Evolutionary conservation across 2,113 vertebrate species (phyloP), one percentile per base, ranked within the genome.

Genomic region (Gnathonemus longibarbis): DNA sequence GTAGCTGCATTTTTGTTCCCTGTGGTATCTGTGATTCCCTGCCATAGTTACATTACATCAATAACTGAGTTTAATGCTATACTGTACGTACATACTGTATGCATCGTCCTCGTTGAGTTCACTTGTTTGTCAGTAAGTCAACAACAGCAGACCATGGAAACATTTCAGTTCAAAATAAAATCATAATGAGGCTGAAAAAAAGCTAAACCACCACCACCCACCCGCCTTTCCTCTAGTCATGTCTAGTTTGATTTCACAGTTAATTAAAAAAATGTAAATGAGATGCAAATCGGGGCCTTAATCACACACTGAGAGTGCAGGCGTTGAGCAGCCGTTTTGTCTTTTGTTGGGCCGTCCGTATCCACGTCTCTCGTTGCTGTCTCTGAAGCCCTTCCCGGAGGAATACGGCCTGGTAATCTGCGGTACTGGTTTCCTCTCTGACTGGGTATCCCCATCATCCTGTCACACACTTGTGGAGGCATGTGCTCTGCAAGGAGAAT

Each of bases 221-320:
- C 58, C 49, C 56, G 58, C 45, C 27, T 70, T 42, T 74, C 50
- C n/a, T 35, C 46, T 87, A 39, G 45, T 15, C 74, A 45, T 74
- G 85, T 86, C 45, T 50, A 84, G 31, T 46, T 89, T 85, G 13
- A 90, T 77, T 83, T 84, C 39, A 31, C 85, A 77, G 66, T 85
- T 89, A 91, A 89, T 89, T 89, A 74, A 53, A 84, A 53, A 90
- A 91, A 88, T 90, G 89, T 27, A 90, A 91, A 92, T 91, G 88
- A 91, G 88, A 92, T 92, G 91, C 88, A 89, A 91, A 91, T 92
- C n/a, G 49, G 39, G 21, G 42, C 27, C 74, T 90, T 88, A 89
- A 88, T 88, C 31, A 42, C 39, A 58, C 66, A 31, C 27, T 39
- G 74, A 62, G 52, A 70, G 53, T 11, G 42, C 31, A 15, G 21